Conservation (phyloP, 2,888 invertebrate species). For the Drosophila anomalipes region DNA sequence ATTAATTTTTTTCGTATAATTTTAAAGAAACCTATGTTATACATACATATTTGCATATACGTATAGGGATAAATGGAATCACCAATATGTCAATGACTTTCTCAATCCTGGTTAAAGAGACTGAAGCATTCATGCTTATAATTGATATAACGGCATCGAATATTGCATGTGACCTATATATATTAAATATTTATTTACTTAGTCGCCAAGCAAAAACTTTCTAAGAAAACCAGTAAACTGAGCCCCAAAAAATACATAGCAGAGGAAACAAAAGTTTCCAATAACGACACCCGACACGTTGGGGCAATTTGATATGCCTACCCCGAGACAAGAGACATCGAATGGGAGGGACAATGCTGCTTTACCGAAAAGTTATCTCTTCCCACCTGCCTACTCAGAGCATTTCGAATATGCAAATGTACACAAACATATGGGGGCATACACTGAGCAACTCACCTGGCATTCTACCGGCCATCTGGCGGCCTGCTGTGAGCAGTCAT, state of each 20-base stretch:
- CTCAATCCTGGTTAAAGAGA: background rate
- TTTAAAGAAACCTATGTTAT: background rate
- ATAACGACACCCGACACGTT: conserved; percentile 11
- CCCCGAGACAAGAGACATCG: background rate
- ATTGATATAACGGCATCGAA: background rate
- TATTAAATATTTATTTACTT: conserved; percentile 11
- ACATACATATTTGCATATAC: background rate
- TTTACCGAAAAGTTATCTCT: background rate
- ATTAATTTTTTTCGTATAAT: background rate
- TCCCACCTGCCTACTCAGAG: background rate
- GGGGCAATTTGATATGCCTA: conserved; percentile 3
- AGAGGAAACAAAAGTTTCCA: conserved; percentile 6
- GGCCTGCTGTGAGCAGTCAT: conserved; percentile 91
- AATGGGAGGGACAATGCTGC: background rate
- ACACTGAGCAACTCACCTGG: conserved; percentile 87
- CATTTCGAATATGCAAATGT: background rate
- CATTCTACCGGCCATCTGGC: conserved; percentile 96
- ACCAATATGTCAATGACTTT: background rate
- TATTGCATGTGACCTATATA: conserved; percentile 19
- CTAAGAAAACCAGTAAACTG: conserved; percentile 3
- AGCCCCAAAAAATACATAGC: background rate
- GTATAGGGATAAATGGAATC: background rate
- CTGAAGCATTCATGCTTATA: background rate
- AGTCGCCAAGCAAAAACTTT: conserved; percentile 9
- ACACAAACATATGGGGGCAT: background rate